Base-by-base conservation (phyloP, 2,797 vertebrate genomes). In the Setipinna tenuifilis region DNA sequence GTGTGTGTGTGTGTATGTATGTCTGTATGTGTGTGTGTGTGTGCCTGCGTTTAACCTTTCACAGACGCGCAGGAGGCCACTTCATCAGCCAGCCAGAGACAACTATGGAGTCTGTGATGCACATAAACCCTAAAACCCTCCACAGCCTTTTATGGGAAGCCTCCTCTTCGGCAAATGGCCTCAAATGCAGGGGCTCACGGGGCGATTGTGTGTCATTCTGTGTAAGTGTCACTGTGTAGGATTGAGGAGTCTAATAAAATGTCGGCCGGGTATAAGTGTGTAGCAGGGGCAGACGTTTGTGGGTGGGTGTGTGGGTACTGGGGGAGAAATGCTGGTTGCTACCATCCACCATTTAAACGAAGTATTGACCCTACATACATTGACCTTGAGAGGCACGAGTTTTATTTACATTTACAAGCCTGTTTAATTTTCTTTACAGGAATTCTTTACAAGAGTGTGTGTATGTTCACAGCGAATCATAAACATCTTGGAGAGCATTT, bases 71-170 rank as follows among this genome's bases (percentile, higher is more conserved):
- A 44, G 35, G 35, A 78, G 71, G 71, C 71, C 35, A 78, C 31
- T 78, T 21, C 17, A 44, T 78, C 71, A 78, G 71, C 46, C 46
- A n/a, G n/a, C 71, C 71, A 78, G 71, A 44, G 35, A 78, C 19
- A 44, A 44, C 71, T 78, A 41, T 2, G 44, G 17, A 41, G 31
- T 54, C 2, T 7, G 50, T 7, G 35, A 41, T 21, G 41, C 71
- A 44, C 35, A 78, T 78, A 78, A 78, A 78, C 1, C 61, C 61
- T 9, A n/a, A 23, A 61, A n/a, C 68, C 71, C 19, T 41, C 41
- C 44, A 9, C 31, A 78, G 16, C 35, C 71, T 78, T 78, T 78
- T 78, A 78, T 75, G 16, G 19, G 41, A 78, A 44, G 71, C 71
- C 71, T 41, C 0, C 16, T 41, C 14, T 54, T 54, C 14, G 46